Base-by-base conservation (phyloP, 2,888 invertebrate species). In the Rugalucina vietnamica region DNA sequence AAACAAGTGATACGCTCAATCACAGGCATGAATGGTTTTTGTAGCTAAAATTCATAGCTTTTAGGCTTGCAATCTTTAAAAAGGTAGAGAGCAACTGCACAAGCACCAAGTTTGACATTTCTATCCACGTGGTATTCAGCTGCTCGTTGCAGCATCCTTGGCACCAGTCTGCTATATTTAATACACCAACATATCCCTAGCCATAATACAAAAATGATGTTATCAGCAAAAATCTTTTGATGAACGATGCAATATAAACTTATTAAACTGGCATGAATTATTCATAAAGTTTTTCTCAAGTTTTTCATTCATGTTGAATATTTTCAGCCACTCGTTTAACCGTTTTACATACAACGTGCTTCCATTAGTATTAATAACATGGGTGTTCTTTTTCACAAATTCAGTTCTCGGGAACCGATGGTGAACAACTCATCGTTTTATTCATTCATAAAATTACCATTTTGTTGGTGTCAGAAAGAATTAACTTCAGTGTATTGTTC, bases 331-430 rank as follows among this genome's bases (percentile, higher is more conserved):
- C n/a, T n/a, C n/a, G n/a, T n/a, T n/a, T n/a, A n/a, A n/a, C 34
- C 65, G 34, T 34, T 65, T 34, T 65, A 65, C 65, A 34, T 34
- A 65, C 2, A 34, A 65, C 21, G 34, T 18, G 34, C 65, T 24
- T 34, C 65, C 12, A 18, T 65, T 43, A 65, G 21, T 34, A 3
- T 34, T 65, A 65, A 65, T 72, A 72, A 81, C 87, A 70, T 85
- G 87, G 85, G 87, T 87, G 85, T 87, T 87, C 85, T 73, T 72
- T 72, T 81, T 87, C 81, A 77, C 87, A 82, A 60, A 39, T 83
- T 78, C 70, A 50, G 37, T 73, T 34, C 76, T 50, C 29, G 39
- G 72, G 76, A 49, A 54, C 65, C 27, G 72, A 37, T 14, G 43
- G 76, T 49, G 75, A 60, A 29, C 34, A n/a, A n/a, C n/a, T n/a